A percentile compares a stretch with the other conserved stretches of the same genome.
These are phyloP conservation scores for Ascidia mentula DNA, from an alignment of 23 tunicate species.

Conservation along the genomic window DNA sequence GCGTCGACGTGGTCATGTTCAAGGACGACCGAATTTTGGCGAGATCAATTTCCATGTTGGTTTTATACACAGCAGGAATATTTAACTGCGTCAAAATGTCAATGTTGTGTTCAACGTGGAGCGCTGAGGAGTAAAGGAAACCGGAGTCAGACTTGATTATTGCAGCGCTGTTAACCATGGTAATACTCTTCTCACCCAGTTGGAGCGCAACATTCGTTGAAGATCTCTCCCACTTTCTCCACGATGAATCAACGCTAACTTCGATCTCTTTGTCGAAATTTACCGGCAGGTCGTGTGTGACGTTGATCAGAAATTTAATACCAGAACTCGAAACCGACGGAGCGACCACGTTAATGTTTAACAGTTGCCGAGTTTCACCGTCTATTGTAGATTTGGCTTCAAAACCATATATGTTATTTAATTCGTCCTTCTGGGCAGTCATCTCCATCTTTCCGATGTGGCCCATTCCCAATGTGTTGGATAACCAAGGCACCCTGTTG, in stretches of 20 bases:
- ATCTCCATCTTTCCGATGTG: neutral
- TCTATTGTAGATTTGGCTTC: neutral
- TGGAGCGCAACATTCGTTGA: neutral
- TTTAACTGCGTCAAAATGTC: neutral
- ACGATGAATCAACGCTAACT: neutral
- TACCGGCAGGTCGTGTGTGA: neutral
- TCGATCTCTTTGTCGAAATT: neutral
- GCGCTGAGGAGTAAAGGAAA: neutral
- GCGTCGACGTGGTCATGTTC: neutral
- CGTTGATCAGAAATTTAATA: neutral
- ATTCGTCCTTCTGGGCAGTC: neutral
- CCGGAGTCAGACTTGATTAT: neutral
- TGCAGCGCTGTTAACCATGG: neutral
- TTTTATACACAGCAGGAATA: neutral
- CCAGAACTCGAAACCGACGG: neutral
- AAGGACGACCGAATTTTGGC: neutral
- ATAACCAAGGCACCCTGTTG: neutral
- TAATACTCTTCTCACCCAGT: neutral
- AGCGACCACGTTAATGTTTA: neutral
- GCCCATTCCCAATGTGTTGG: neutral
- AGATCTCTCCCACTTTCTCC: neutral
- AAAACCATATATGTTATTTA: neutral
- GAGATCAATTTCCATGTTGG: neutral
- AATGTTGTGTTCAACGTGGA: conserved; percentile 14
- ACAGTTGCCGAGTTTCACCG: neutral